These are phyloP conservation scores for Pseudochirops cupreus DNA, from an alignment of 2,797 vertebrate species.

Conservation along the genomic window DNA sequence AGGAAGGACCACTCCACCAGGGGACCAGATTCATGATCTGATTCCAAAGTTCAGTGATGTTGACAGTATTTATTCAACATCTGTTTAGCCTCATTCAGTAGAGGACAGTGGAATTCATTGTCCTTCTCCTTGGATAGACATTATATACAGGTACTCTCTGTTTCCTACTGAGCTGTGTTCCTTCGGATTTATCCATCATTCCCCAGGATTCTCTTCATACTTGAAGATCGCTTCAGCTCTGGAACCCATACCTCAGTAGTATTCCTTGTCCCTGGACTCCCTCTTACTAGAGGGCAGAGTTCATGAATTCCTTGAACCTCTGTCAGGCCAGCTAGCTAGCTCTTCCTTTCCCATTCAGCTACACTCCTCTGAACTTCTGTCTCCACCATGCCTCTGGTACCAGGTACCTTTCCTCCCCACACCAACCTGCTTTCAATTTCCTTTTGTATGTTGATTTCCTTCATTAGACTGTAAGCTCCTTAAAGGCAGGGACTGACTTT, in stretches of 20 bases:
- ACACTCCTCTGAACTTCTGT: not conserved
- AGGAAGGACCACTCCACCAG: not conserved
- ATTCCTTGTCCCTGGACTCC: not conserved
- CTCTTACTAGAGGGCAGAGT: not conserved
- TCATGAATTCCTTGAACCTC: not conserved
- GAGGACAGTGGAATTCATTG: not conserved
- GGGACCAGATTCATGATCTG: not conserved
- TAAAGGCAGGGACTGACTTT: not conserved
- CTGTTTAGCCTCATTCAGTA: not conserved
- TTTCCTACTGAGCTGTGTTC: not conserved
- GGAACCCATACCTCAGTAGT: not conserved
- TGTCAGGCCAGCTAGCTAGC: not conserved
- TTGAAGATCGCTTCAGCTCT: not conserved
- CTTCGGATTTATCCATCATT: not conserved
- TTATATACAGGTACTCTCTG: not conserved
- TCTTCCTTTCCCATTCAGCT: not conserved
- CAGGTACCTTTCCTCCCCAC: not conserved
- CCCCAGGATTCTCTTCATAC: not conserved
- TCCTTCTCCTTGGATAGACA: not conserved
- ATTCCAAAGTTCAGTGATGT: not conserved
- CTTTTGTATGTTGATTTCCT: not conserved
- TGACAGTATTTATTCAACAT: not conserved
- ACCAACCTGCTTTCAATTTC: not conserved
- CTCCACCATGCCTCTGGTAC: not conserved
- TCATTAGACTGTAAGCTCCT: not conserved